phyloP scores from a whole-genome alignment of 2,113 vertebrate species.

The Hippocampus barbouri region DNA sequence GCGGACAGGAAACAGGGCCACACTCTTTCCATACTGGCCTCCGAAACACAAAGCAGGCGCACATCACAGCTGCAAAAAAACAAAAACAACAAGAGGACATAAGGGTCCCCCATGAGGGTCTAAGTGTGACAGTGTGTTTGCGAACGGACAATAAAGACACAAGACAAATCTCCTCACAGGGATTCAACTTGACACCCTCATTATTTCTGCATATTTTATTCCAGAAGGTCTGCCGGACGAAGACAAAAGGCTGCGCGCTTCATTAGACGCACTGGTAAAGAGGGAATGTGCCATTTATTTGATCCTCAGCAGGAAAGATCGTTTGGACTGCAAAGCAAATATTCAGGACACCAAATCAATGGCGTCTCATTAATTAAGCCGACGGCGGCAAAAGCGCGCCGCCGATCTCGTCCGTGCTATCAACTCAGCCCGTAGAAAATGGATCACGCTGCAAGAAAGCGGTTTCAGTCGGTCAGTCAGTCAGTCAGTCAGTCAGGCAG shows the following conservation, averaged over 20 bases:
- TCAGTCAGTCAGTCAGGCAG: too few relatives aligned
- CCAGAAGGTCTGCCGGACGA: not conserved
- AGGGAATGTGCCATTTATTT: not conserved
- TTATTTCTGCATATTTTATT: conserved; percentile 3
- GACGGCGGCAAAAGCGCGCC: not conserved
- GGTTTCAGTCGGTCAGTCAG: too few relatives aligned
- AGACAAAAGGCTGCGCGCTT: not conserved
- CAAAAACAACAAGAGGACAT: not conserved
- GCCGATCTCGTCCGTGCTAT: not conserved
- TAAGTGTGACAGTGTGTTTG: not conserved
- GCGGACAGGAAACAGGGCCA: conserved; percentile 37
- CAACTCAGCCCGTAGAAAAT: too few relatives aligned
- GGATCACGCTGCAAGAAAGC: too few relatives aligned
- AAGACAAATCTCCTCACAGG: not conserved
- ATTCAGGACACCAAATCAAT: not conserved
- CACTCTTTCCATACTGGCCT: conserved; percentile 15
- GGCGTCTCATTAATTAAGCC: not conserved
- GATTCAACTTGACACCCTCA: not conserved
- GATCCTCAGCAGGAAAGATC: not conserved
- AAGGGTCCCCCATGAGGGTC: not conserved
- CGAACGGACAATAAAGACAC: not conserved
- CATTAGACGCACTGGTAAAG: not conserved
- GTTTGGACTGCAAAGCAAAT: not conserved
- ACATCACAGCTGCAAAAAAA: conserved; percentile 1
- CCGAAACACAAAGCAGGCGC: conserved; percentile 39